Percentiles rank a stretch among this genome's conserved stretches.
phyloP scores from a whole-genome alignment of 2,888 invertebrate genomes.

The Eucriotettix oculatus region DNA sequence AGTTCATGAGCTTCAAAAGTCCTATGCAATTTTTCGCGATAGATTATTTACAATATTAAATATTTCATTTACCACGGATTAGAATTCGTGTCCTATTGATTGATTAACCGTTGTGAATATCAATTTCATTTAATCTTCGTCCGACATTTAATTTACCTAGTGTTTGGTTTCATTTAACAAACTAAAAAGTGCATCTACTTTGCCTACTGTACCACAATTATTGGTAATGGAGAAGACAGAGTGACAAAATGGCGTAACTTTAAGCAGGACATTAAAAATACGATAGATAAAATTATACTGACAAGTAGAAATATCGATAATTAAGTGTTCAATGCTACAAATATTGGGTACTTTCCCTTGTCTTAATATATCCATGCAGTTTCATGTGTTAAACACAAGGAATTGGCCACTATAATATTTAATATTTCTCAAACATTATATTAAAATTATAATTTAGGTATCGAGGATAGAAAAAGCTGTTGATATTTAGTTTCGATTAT shows the following conservation, averaged over 20 bases:
- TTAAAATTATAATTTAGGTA: slow-evolving; percentile 9
- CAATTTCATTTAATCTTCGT: too few relatives aligned
- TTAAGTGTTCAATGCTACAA: too few relatives aligned
- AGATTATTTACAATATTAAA: too few relatives aligned
- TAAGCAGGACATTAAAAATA: not conserved
- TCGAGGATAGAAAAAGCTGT: slow-evolving; percentile 12
- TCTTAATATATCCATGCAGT: not conserved
- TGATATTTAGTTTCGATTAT: not conserved
- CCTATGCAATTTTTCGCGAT: too few relatives aligned
- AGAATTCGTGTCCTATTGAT: too few relatives aligned
- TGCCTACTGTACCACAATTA: not conserved
- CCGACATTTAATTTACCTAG: not conserved
- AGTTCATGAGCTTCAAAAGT: too few relatives aligned
- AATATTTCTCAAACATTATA: slow-evolving; percentile 5
- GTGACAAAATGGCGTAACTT: not conserved
- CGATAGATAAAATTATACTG: not conserved
- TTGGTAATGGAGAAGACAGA: not conserved
- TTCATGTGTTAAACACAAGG: not conserved
- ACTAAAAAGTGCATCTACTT: not conserved
- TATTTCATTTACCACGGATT: too few relatives aligned
- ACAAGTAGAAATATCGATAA: too few relatives aligned
- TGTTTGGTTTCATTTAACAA: not conserved
- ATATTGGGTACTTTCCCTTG: not conserved
- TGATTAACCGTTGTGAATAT: too few relatives aligned
- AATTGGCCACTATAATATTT: not conserved